Evolutionary conservation across 1,140 invertebrate species (phyloP).

Genomic region (Oedothorax gibbosus): DNA sequence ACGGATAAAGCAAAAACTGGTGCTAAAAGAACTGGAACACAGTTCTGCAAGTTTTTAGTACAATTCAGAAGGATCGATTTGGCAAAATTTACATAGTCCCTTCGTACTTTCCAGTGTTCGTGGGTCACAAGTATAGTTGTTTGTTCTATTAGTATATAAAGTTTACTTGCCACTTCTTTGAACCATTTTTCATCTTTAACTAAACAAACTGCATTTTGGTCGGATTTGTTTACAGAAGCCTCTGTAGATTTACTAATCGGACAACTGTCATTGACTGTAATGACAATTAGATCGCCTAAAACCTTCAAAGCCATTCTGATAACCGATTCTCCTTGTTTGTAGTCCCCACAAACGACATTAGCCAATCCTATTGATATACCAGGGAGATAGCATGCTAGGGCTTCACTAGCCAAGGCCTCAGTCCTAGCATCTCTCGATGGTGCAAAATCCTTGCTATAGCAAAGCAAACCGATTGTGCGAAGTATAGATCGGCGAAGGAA

Average conservation of each 20-base stretch:
- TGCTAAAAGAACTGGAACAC: constrained; percentile 17
- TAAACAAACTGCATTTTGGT: neutral
- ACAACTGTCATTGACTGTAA: constrained; percentile 8
- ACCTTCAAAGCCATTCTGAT: constrained; percentile 17
- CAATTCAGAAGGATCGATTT: constrained; percentile 20
- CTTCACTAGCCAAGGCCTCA: constrained; percentile 5
- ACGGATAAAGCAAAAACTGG: constrained; percentile 38
- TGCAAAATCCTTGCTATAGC: neutral
- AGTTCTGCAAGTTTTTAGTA: constrained; percentile 4
- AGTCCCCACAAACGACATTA: constrained; percentile 25
- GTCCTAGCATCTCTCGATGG: neutral
- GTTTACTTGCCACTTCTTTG: neutral
- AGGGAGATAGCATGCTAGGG: constrained; percentile 12
- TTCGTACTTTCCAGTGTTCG: constrained; percentile 42
- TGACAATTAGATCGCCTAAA: constrained; percentile 21
- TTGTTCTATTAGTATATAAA: constrained; percentile 11
- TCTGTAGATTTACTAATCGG: neutral
- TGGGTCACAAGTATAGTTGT: constrained; percentile 4
- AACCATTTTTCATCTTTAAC: constrained; percentile 35
- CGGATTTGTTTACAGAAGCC: neutral
- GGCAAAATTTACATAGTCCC: constrained; percentile 7
- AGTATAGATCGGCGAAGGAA: constrained; percentile 4
- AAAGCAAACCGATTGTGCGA: constrained; percentile 7
- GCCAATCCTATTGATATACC: neutral
- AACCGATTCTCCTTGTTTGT: constrained; percentile 44